A percentile compares a stretch with the other conserved stretches of the same genome.
These are phyloP conservation scores for Balanococcus diminutus DNA, from an alignment of 2,888 invertebrate species.

Conservation along the genomic window DNA sequence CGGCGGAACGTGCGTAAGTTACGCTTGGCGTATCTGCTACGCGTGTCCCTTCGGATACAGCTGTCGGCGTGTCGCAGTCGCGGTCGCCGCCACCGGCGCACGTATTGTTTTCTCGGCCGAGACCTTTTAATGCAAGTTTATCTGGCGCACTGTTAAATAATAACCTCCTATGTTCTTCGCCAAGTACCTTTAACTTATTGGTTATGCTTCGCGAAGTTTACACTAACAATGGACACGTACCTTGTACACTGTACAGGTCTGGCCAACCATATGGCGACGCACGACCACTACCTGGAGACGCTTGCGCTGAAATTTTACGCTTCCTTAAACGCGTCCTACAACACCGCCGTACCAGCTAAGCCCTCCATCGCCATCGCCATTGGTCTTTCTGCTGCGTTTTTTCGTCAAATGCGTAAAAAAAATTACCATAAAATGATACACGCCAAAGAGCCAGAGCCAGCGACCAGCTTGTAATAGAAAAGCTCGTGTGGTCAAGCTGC, in stretches of 20 bases:
- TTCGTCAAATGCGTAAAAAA: not conserved
- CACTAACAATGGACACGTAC: constrained; percentile 48
- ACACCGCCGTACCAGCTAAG: not conserved
- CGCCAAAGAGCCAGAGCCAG: not conserved
- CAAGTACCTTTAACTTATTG: constrained; percentile 45
- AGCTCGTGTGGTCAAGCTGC: constrained; percentile 9
- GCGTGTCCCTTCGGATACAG: constrained; percentile 10
- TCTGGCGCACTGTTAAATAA: constrained; percentile 27
- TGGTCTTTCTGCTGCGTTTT: not conserved
- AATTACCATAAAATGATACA: constrained; percentile 19
- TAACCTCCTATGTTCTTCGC: constrained; percentile 32
- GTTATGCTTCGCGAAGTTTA: constrained; percentile 49
- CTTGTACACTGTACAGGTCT: too few relatives aligned
- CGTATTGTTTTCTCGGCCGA: not conserved
- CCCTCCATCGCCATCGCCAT: too few relatives aligned
- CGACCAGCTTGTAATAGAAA: not conserved
- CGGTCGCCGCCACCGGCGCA: not conserved
- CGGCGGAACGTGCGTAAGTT: constrained; percentile 46
- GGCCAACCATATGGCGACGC: constrained; percentile 45
- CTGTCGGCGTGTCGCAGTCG: constrained; percentile 22
- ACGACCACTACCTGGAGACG: not conserved
- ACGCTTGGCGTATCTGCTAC: constrained; percentile 48
- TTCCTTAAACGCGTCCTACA: constrained; percentile 40
- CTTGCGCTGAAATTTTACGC: constrained; percentile 47
- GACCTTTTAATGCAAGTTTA: constrained; percentile 46